These are phyloP conservation scores for Ochropleura leucogaster DNA, from an alignment of 2,888 invertebrate species.

Conservation along the genomic window DNA sequence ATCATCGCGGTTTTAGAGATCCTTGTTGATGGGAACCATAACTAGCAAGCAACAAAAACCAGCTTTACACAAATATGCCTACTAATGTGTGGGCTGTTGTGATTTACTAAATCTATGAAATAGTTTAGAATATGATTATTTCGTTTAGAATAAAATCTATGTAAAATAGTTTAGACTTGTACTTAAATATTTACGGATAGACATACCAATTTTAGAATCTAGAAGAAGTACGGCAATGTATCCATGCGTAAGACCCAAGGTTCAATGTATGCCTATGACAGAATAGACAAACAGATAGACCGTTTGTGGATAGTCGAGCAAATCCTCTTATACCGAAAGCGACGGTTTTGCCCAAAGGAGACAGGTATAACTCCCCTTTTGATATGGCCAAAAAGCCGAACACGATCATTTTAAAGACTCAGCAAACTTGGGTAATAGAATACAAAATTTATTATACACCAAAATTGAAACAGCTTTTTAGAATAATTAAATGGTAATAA, in stretches of 20 bases:
- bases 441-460: background rate
- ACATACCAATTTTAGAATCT: background rate
- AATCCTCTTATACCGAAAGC: slow-evolving; percentile 16
- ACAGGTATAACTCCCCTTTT: background rate
- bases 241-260: background rate
- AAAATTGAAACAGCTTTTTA: background rate
- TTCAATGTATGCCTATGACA: background rate
- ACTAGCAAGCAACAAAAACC: background rate
- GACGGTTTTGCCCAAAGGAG: background rate
- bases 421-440: background rate
- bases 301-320: background rate
- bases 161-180: background rate
- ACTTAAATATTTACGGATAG: background rate
- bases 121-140: too few relatives aligned
- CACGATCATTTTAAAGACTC: slow-evolving; percentile 4
- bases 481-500: background rate
- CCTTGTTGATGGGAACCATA: slow-evolving; percentile 36
- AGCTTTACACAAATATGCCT: background rate
- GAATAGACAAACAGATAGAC: slow-evolving; percentile 11
- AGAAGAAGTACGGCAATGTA: background rate
- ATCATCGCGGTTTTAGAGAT: slow-evolving; percentile 64
- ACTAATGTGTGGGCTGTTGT: too few relatives aligned
- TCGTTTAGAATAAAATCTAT: background rate
- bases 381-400: background rate
- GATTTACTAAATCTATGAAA: too few relatives aligned